Evolutionary conservation across 2,113 vertebrate genomes (phyloP).

Genomic region (Rhinolophus ferrumequinum): DNA sequence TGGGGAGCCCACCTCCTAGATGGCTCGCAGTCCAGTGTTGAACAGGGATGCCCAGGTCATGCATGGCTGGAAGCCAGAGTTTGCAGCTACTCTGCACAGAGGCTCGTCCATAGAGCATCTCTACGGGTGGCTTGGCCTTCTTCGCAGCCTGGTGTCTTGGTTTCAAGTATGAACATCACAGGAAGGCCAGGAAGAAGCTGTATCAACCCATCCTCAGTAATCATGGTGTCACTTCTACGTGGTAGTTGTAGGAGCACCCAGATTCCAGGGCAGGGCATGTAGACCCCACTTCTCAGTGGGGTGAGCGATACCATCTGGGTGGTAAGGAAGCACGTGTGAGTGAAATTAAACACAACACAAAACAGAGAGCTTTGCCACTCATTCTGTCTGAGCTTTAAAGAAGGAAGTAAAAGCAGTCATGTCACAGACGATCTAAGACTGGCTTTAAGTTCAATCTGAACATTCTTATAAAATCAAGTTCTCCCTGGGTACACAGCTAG

Average conservation of each 20-base stretch:
- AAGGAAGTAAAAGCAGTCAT: not conserved
- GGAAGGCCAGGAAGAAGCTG: not conserved
- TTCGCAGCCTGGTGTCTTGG: not conserved
- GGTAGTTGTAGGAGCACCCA: not conserved
- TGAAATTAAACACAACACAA: not conserved
- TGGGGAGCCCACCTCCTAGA: not conserved
- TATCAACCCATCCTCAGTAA: not conserved
- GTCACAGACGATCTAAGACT: not conserved
- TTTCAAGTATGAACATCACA: not conserved
- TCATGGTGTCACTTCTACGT: not conserved
- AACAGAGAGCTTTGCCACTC: not conserved
- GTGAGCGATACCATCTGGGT: not conserved
- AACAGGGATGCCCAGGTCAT: rapidly evolving
- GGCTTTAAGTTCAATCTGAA: not conserved
- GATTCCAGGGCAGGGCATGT: not conserved
- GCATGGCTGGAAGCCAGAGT: rapidly evolving
- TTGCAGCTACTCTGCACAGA: not conserved
- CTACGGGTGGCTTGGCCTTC: rapidly evolving
- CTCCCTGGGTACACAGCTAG: not conserved
- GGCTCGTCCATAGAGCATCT: rapidly evolving
- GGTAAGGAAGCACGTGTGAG: not conserved
- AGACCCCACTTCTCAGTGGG: too few relatives aligned
- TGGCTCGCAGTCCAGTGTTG: not conserved
- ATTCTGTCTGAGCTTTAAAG: not conserved
- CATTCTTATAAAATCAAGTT: not conserved